These are phyloP conservation scores for Neelides sp. DNA, from an alignment of 1,140 invertebrate genomes.

Conservation along the genomic window DNA sequence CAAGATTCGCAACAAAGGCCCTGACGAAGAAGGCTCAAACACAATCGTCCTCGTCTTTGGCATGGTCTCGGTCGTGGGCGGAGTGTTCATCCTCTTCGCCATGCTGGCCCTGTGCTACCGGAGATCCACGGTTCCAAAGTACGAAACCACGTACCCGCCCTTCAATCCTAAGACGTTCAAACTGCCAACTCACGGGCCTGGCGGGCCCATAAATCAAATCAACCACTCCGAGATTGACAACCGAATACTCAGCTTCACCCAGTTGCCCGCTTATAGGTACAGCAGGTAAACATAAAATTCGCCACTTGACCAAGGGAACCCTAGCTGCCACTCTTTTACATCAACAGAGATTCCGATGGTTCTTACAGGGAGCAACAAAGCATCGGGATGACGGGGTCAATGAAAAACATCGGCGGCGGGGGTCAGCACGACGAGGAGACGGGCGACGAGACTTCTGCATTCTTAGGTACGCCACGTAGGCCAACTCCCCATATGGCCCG, in stretches of 20 bases:
- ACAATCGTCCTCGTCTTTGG: constrained; percentile 91
- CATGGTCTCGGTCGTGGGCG: constrained; percentile 94
- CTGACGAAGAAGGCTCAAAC: constrained; percentile 79
- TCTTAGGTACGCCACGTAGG: constrained; percentile 35
- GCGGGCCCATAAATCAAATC: background rate
- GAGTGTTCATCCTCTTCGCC: constrained; percentile 95
- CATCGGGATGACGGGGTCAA: constrained; percentile 27
- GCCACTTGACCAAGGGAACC: too few species aligned
- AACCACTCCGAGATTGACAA: constrained; percentile 30
- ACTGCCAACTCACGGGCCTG: constrained; percentile 5
- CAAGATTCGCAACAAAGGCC: constrained; percentile 6
- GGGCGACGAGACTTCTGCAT: constrained; percentile 31
- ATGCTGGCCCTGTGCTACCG: constrained; percentile 98
- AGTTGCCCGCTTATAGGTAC: constrained; percentile 30
- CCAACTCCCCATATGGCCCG: too few species aligned
- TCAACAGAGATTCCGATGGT: background rate
- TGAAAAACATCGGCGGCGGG: constrained; percentile 28
- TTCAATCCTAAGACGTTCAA: constrained; percentile 30
- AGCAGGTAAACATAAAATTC: too few species aligned
- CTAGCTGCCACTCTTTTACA: background rate
- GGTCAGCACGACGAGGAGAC: constrained; percentile 26
- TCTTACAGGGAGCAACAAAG: constrained; percentile 29
- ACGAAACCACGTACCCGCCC: constrained; percentile 17
- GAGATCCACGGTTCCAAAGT: constrained; percentile 35
- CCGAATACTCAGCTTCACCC: constrained; percentile 30